phyloP scores from a whole-genome alignment of 1,140 invertebrate species.

The Musca domestica region DNA sequence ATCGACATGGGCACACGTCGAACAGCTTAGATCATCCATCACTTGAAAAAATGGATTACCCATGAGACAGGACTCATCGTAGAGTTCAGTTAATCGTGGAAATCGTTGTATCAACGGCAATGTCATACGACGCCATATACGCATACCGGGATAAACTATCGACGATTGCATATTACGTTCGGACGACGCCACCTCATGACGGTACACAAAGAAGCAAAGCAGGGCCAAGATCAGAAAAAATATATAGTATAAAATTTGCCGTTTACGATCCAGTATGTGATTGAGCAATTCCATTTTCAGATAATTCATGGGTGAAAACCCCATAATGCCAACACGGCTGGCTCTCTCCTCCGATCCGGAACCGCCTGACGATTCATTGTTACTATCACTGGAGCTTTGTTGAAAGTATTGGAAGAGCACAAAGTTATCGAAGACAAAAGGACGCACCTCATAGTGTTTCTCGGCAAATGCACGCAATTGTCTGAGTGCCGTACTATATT shows the following conservation, averaged over 20 bases:
- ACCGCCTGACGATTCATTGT: conserved; percentile 1
- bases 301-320: conserved; percentile 25
- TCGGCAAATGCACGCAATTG: conserved; percentile 44
- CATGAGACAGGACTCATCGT: conserved; percentile 72
- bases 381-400: conserved; percentile 29
- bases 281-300: conserved; percentile 44
- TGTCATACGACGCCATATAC: conserved; percentile 55
- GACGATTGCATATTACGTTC: conserved; percentile 55
- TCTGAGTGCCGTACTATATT: conserved; percentile 37
- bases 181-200: conserved; percentile 50
- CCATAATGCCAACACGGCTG: conserved; percentile 5
- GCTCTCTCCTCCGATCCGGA: background rate
- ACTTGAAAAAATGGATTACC: conserved; percentile 70
- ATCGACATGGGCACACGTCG: conserved; percentile 64
- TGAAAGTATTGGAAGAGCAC: conserved; percentile 48
- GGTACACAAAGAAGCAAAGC: conserved; percentile 43
- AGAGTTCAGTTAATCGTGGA: conserved; percentile 59
- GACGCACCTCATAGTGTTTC: conserved; percentile 37
- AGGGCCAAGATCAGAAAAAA: conserved; percentile 43
- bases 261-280: conserved; percentile 44
- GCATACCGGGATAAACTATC: conserved; percentile 58
- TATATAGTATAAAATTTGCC: conserved; percentile 48
- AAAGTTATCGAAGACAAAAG: conserved; percentile 47
- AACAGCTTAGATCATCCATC: conserved; percentile 64
- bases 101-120: conserved; percentile 57